Evolutionary conservation across 2,888 invertebrate species (phyloP), one percentile per base, ranked within the genome.

Genomic region (Tachina grossa): DNA sequence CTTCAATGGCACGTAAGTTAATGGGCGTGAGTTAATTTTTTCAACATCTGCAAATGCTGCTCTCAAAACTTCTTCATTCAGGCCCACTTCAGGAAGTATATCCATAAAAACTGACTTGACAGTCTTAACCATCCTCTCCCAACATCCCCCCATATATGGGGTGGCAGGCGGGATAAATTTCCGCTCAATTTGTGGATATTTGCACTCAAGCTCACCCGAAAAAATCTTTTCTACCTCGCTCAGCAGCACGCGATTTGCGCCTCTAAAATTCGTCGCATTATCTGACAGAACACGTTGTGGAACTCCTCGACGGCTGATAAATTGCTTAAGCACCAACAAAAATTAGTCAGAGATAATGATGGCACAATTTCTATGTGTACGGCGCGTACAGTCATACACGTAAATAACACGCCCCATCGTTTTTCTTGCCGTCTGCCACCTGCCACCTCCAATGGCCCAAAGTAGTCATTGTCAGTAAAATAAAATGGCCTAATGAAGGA

Each of bases 191-290:
- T 22, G 22, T 22, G 22, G 22, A 2, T 22, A 22, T 22, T 22
- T 22, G 22, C 22, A 22, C 22, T 22, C 22, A 22, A 22, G 22
- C 2, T 22, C 22, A 22, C 22, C 22, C 22, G 22, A 22, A 22
- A 2, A 22, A 22, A 22, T 22, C 22, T 22, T 22, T 22, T 22
- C 22, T 22, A 22, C 22, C 22, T 22, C 22, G 22, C 22, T 22
- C 22, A 22, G 22, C 22, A 22, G 22, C 22, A 2, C 22, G 22
- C 22, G 22, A 22, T 22, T 22, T 22, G 22, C 22, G 22, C 22
- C 22, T 22, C 22, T 13, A 41, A 88, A 87, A 22, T 87, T 86
- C 10, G 86, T 86, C 14, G 80, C 85, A 13, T 88, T 87, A 55
- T 87, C 87, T 2, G 84, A 83, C 0, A 82, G 14, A 22, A 22